Conservation (phyloP, 2,797 vertebrate species). For the Poeciliopsis gracilis region DNA sequence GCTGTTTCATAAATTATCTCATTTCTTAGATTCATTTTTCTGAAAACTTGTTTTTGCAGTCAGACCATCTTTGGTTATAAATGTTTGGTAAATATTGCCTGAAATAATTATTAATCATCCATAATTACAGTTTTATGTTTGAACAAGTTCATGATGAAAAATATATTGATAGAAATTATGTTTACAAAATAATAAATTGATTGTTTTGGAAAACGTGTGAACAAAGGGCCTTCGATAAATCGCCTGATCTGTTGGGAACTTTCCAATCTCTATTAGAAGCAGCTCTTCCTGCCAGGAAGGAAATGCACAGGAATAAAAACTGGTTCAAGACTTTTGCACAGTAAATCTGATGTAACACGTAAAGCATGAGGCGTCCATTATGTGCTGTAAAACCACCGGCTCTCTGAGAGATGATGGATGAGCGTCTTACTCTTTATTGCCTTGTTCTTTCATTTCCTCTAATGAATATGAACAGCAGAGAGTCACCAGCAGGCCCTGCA, state of each 20-base stretch:
- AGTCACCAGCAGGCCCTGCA: slow-evolving; percentile 13
- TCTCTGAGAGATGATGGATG: slow-evolving; percentile 14
- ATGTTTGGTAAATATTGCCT: background rate
- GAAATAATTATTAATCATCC: background rate
- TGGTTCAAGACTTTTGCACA: background rate
- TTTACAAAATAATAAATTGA: background rate
- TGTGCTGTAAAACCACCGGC: background rate
- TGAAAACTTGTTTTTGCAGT: background rate
- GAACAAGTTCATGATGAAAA: background rate
- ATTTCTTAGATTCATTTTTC: background rate
- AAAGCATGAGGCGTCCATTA: background rate
- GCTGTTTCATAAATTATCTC: background rate
- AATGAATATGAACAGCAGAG: slow-evolving; percentile 43
- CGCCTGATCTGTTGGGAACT: background rate
- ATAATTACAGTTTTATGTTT: background rate
- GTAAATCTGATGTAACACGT: background rate
- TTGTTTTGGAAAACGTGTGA: background rate
- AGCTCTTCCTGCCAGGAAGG: background rate
- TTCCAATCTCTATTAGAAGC: background rate
- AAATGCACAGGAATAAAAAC: background rate
- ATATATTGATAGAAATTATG: background rate
- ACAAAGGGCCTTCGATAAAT: too few relatives aligned
- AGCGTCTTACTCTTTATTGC: slow-evolving; percentile 12
- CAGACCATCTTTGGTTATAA: background rate
- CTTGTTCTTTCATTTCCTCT: slow-evolving; percentile 27